Evolutionary conservation across 64 coral and sea anemone species (phyloP).

Genomic region (Actinia tenebrosa): DNA sequence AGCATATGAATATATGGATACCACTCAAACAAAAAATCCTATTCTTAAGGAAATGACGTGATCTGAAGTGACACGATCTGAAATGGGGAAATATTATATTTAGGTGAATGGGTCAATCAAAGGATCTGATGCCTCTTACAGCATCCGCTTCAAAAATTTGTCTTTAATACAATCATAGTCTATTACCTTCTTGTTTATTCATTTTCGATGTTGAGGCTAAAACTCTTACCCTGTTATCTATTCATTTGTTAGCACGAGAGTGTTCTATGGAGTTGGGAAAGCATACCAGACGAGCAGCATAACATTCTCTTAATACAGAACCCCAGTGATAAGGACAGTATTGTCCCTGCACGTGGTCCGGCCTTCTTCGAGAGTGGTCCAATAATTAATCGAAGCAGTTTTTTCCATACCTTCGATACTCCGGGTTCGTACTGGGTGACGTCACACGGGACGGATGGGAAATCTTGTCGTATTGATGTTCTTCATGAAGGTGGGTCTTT

Average conservation of each 20-base stretch:
- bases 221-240: background rate
- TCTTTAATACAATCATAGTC: too few relatives aligned
- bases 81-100: too few relatives aligned
- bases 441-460: constrained; percentile 34
- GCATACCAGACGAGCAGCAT: constrained; percentile 39
- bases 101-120: too few relatives aligned
- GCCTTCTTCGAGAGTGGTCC: constrained; percentile 53
- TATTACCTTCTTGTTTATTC: too few relatives aligned
- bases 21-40: too few relatives aligned
- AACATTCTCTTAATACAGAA: constrained; percentile 74
- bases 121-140: too few relatives aligned
- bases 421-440: constrained; percentile 44
- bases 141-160: too few relatives aligned
- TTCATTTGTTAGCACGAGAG: constrained; percentile 51
- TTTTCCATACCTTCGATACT: constrained; percentile 60
- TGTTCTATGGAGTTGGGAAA: constrained; percentile 77
- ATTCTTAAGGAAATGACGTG: too few relatives aligned
- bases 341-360: background rate
- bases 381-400: constrained; percentile 21
- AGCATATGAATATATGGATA: too few relatives aligned
- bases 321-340: constrained; percentile 31
- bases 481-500: constrained; percentile 28
- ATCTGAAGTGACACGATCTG: too few relatives aligned
- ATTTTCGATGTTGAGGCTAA: too few relatives aligned
- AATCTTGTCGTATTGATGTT: constrained; percentile 39